phyloP scores from a whole-genome alignment of 2,113 vertebrate genomes.

The Phrynosoma blainvillii region DNA sequence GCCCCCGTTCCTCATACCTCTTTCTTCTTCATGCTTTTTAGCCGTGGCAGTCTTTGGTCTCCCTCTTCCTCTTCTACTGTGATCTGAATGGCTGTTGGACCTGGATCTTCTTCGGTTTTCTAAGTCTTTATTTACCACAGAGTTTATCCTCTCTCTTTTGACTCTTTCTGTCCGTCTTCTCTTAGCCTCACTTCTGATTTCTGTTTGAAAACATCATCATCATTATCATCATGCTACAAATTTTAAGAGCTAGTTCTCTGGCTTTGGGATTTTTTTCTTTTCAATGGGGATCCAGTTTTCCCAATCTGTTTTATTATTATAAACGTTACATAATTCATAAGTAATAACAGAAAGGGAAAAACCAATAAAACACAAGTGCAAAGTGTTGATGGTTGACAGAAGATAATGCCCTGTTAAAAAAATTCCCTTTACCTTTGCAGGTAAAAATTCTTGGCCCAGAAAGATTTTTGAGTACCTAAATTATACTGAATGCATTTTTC shows the following conservation, averaged over 20 bases:
- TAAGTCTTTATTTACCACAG: conserved; percentile 86
- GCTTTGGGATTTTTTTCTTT: too few species aligned
- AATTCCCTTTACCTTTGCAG: too few species aligned
- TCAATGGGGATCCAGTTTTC: too few species aligned
- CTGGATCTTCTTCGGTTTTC: conserved; percentile 92
- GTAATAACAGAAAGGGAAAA: too few species aligned
- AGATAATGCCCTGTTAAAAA: too few species aligned
- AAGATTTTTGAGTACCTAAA: too few species aligned
- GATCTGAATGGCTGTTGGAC: conserved; percentile 93
- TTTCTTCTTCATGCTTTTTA: conserved; percentile 96
- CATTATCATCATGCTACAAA: not conserved
- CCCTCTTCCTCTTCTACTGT: conserved; percentile 91
- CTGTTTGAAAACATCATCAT: conserved; percentile 75
- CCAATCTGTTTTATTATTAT: too few species aligned
- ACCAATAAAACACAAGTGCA: too few species aligned
- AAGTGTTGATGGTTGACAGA: too few species aligned
- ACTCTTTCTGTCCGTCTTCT: conserved; percentile 94
- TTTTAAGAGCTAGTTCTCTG: conserved; percentile 19
- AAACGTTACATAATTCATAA: too few species aligned
- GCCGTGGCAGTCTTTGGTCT: conserved; percentile 90
- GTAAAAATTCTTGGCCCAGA: too few species aligned
- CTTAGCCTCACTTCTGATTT: conserved; percentile 90
- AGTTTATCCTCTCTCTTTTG: conserved; percentile 90
- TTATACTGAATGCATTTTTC: too few species aligned
- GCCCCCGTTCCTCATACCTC: conserved; percentile 80